Evolutionary conservation across 2,888 invertebrate species (phyloP).

Genomic region (Nomada fabriciana): DNA sequence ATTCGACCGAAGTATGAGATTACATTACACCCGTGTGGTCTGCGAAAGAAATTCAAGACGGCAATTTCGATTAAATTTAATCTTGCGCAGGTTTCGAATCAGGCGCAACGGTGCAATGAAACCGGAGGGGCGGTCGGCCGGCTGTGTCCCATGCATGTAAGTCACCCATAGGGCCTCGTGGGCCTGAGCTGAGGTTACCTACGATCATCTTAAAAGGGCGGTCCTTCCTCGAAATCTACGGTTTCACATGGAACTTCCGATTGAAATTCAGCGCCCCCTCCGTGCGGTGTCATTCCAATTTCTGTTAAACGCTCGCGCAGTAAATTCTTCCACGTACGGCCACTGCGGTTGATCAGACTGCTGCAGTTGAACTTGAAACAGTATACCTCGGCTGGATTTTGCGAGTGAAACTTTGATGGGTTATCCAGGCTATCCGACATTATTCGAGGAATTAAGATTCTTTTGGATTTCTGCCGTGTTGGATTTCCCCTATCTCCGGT

Average conservation of each 20-base stretch:
- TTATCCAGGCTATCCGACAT: too few species aligned
- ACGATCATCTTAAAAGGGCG: constrained; percentile 58
- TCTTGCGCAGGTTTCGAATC: constrained; percentile 75
- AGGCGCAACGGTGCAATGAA: constrained; percentile 70
- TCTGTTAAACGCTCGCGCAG: constrained; percentile 13
- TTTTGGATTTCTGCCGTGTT: too few species aligned
- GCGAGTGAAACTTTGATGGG: too few species aligned
- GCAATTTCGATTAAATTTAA: constrained; percentile 79
- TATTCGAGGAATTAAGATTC: too few species aligned
- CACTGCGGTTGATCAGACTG: too few species aligned
- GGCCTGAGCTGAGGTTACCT: constrained; percentile 70
- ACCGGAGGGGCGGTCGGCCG: constrained; percentile 64
- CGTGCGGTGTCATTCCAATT: constrained; percentile 27
- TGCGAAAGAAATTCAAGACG: constrained; percentile 78
- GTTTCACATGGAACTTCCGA: constrained; percentile 66
- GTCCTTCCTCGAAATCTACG: constrained; percentile 63
- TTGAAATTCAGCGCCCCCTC: constrained; percentile 45
- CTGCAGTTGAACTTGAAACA: background rate
- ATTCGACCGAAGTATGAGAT: constrained; percentile 74
- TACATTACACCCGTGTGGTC: constrained; percentile 76
- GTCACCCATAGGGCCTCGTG: constrained; percentile 55
- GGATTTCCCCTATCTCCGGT: too few species aligned
- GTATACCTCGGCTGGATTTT: background rate
- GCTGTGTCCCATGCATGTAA: constrained; percentile 61
- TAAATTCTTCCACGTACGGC: background rate